Evolutionary conservation across 2,888 invertebrate species (phyloP), one percentile per base, ranked within the genome.

Genomic region (Standfussiana lucernea): DNA sequence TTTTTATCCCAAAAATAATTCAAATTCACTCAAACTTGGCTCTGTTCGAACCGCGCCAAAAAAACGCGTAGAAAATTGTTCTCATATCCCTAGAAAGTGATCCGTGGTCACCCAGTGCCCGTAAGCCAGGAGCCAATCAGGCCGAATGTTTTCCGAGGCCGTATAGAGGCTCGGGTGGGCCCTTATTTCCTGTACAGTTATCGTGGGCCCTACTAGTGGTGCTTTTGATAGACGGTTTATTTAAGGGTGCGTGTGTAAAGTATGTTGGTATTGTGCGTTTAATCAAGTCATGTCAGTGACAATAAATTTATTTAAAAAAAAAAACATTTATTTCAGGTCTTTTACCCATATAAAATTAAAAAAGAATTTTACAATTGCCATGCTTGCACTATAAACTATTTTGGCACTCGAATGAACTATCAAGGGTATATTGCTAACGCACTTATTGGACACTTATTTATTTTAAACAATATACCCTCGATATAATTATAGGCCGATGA

Each of bases 121-220:
- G 86, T 90, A 88, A 92, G 92, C 92, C 91, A 88, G 89, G 89
- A 95, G 95, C 95, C 96, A 96, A 96, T 96, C 96, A 95, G 91
- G 90, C 90, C 88, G 92, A 95, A 96, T 95, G 95, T 95, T 94
- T 94, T 93, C 91, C 91, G 92, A 90, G 93, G 93, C 93, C 90
- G 92, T 95, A 94, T 94, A 93, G 92, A 82, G 93, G 94, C 95
- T 93, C 93, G 83, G 90, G 93, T 93, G 94, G 90, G 91, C 93
- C 93, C 94, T 95, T 95, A 95, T 95, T 95, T 95, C 94, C 95
- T 93, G 90, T 90, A 89, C 89, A 82, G 89, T 90, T 91, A 89
- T 89, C 90, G 90, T 80, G 80, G 86, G 75, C 88, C 89, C 85
- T 93, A 94, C 93, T 70, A 89, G 1, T 1, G 32, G 21, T 24